phyloP scores from a whole-genome alignment of 2,888 invertebrate genomes.

The Lithophane ornitopus region DNA sequence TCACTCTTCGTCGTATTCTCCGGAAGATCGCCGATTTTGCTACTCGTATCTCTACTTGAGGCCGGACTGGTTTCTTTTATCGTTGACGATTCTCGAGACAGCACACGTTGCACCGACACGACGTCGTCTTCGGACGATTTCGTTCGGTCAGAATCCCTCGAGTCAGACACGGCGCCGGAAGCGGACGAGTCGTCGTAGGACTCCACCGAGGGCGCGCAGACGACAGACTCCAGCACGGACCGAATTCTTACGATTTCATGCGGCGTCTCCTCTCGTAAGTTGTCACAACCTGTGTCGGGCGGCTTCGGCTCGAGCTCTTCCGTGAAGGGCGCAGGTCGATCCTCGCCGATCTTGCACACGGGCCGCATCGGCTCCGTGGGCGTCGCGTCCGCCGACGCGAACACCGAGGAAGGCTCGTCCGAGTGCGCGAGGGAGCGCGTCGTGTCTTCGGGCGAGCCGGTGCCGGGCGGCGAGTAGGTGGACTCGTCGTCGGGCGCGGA shows the following conservation, averaged over 20 bases:
- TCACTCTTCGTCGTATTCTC: constrained; percentile 64
- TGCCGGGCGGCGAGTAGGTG: constrained; percentile 75
- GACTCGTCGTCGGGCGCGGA: constrained; percentile 92
- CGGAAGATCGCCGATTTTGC: constrained; percentile 75
- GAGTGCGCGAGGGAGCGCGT: constrained; percentile 82
- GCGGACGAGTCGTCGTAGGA: constrained; percentile 70
- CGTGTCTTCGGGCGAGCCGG: constrained; percentile 79
- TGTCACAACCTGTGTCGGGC: constrained; percentile 66
- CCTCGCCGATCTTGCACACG: constrained; percentile 64
- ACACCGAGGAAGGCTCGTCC: constrained; percentile 87
- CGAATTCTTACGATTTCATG: constrained; percentile 69
- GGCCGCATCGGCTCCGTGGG: constrained; percentile 80
- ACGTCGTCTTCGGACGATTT: constrained; percentile 73
- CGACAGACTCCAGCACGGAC: constrained; percentile 56
- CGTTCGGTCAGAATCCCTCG: constrained; percentile 71
- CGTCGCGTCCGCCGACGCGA: constrained; percentile 85
- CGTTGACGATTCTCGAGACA: constrained; percentile 77
- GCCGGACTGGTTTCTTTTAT: constrained; percentile 77
- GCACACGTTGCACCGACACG: constrained; percentile 69
- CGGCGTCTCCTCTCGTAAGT: constrained; percentile 67
- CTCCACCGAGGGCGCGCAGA: constrained; percentile 63
- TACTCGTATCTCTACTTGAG: constrained; percentile 74
- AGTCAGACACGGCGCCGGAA: constrained; percentile 71
- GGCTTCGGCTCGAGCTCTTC: constrained; percentile 58
- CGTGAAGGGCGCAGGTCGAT: constrained; percentile 55